Evolutionary conservation across 2,113 vertebrate species (phyloP).

Genomic region (Microtus pennsylvanicus): DNA sequence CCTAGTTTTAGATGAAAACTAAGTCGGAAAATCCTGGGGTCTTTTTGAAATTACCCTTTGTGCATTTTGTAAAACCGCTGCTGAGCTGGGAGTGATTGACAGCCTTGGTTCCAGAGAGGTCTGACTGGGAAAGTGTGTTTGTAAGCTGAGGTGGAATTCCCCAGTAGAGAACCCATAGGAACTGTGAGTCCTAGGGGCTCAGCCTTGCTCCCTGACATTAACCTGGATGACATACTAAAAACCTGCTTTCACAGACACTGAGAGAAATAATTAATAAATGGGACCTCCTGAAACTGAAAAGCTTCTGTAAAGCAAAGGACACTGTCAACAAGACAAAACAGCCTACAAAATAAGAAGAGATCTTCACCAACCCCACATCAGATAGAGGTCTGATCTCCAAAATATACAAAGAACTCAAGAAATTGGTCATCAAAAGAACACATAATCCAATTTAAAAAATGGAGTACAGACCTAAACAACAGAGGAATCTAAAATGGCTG

Average conservation of each 20-base stretch:
- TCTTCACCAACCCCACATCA: no score
- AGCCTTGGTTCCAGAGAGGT: slow-evolving; percentile 1
- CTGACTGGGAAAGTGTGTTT: neutral
- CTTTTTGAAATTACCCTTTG: slow-evolving; percentile 69
- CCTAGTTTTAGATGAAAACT: slow-evolving; percentile 52
- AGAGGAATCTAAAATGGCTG: no score
- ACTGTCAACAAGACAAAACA: no score
- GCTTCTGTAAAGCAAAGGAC: no score
- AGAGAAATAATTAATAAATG: no score
- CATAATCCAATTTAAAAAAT: no score
- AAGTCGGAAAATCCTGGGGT: neutral
- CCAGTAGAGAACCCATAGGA: neutral
- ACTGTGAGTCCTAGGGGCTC: neutral
- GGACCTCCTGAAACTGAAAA: no score
- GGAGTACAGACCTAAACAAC: no score
- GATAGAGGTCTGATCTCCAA: no score
- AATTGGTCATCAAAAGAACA: no score
- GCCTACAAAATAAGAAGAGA: no score
- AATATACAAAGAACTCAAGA: no score
- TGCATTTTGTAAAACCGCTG: slow-evolving; percentile 53
- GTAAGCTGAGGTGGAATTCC: neutral
- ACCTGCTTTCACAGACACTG: neutral
- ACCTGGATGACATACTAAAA: slow-evolving; percentile 55
- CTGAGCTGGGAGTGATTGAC: slow-evolving; percentile 51
- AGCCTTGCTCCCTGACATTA: neutral